phyloP scores from a whole-genome alignment of 2,888 invertebrate genomes.

The Amphipoea oculea region DNA sequence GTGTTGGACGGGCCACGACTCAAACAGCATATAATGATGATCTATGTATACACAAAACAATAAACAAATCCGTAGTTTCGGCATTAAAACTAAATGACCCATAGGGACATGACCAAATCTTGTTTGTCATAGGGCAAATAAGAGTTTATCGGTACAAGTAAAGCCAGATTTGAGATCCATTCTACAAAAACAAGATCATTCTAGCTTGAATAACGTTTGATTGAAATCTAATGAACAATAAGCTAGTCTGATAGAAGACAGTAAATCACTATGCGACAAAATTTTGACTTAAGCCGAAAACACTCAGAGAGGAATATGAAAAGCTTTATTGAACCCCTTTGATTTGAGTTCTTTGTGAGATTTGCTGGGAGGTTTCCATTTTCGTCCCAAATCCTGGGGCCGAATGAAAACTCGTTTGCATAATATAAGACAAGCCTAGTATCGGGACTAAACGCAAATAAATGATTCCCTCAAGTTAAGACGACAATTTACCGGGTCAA shows the following conservation, averaged over 20 bases:
- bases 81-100: neutral
- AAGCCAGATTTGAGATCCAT: constrained; percentile 43
- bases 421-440: constrained; percentile 84
- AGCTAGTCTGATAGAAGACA: constrained; percentile 47
- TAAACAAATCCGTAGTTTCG: neutral
- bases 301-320: constrained; percentile 69
- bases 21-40: constrained; percentile 19
- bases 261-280: constrained; percentile 55
- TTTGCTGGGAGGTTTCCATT: constrained; percentile 73
- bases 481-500: constrained; percentile 86
- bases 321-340: constrained; percentile 74
- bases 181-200: constrained; percentile 57
- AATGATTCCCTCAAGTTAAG: constrained; percentile 85
- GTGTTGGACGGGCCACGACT: constrained; percentile 11
- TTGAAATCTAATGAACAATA: constrained; percentile 65
- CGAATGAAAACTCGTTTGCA: constrained; percentile 84
- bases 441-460: constrained; percentile 85
- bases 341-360: constrained; percentile 73
- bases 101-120: neutral
- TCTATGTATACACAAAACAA: neutral
- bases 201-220: constrained; percentile 61
- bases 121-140: neutral
- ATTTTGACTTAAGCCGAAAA: constrained; percentile 65
- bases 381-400: constrained; percentile 72
- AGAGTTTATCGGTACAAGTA: constrained; percentile 22